Evolutionary conservation across 1,140 invertebrate genomes (phyloP).

Genomic region (Platyscapa corneri): DNA sequence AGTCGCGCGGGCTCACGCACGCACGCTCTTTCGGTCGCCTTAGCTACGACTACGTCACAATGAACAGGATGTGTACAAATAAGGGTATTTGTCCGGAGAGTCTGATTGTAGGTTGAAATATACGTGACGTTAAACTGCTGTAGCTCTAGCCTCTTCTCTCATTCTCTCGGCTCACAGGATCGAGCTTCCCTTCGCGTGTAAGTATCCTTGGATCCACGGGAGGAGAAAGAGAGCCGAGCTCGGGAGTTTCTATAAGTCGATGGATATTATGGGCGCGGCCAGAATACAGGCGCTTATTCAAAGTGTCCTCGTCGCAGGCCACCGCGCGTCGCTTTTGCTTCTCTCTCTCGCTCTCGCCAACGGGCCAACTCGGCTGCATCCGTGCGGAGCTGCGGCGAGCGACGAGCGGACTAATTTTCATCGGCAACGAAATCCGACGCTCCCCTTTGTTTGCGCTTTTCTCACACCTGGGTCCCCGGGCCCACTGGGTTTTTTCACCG

Average conservation of each 20-base stretch:
- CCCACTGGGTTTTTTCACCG: neutral
- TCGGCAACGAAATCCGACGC: conserved; percentile 56
- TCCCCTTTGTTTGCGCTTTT: conserved; percentile 66
- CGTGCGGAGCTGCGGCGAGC: conserved; percentile 42
- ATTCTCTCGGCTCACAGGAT: conserved; percentile 12
- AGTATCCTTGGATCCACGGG: neutral
- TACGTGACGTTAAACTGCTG: conserved; percentile 66
- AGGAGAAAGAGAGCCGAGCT: neutral
- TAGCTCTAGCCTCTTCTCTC: conserved; percentile 2
- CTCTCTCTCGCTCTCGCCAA: neutral
- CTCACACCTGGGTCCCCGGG: conserved; percentile 66
- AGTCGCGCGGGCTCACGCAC: neutral
- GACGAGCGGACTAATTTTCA: conserved; percentile 55
- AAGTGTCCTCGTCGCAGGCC: too few relatives aligned
- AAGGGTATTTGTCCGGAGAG: conserved; percentile 71
- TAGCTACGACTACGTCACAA: conserved; percentile 62
- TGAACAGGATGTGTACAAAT: conserved; percentile 75
- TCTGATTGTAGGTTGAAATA: conserved; percentile 69
- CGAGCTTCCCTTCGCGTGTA: neutral
- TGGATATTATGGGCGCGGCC: conserved; percentile 21
- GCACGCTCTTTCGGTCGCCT: conserved; percentile 42
- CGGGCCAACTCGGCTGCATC: neutral
- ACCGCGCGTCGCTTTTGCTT: too few relatives aligned
- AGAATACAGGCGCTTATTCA: neutral
- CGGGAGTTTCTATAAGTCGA: conserved; percentile 10